Base-by-base conservation (phyloP, 2,888 invertebrate genomes). In the Calameuta filiformis region DNA sequence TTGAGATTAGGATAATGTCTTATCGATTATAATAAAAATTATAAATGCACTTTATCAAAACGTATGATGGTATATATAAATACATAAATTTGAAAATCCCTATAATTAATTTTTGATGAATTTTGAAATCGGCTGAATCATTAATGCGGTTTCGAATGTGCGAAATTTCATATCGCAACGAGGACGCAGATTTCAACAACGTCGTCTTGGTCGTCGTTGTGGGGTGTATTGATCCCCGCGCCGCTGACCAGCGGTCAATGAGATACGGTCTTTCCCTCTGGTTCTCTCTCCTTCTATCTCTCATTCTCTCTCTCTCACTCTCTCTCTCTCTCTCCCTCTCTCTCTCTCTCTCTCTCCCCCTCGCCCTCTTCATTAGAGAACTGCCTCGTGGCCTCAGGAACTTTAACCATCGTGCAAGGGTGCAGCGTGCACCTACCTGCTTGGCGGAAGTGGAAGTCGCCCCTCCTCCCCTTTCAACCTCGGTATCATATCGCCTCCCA, bases 231-330 rank as follows among this genome's bases (percentile, higher is more conserved):
- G 88, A 88, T 88, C 88, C 88, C 85, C 83, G 79, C 79, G 82
- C 82, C 81, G 83, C 89, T 89, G 90, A 90, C 90, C 90, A 88
- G 85, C 90, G 91, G 90, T 91, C 90, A 91, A 91, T 91, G 90
- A 91, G 90, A 91, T 90, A 91, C 91, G 89, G 90, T 87, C 86
- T 89, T 85, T 86, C 85, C 87, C 85, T 85, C 75, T 68, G 69
- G 73, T 33, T 35, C 73, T 34, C 79, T 33, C 77, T 74, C 68
- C 74, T 75, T 77, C 69, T 33, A 9, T 31, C 68, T 71, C 35
- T 78, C 74, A n/a, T 68, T 79, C 69, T 75, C 68, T n/a, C 35
- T 68, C 75, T 68, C 73, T n/a, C n/a, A n/a, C n/a, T 15, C 68
- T 76, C 40, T 3, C 6, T 35, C 35, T 4, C 35, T 76, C 68